These are phyloP conservation scores for Aphidius ervi DNA, from an alignment of 1,140 invertebrate genomes.

Conservation along the genomic window DNA sequence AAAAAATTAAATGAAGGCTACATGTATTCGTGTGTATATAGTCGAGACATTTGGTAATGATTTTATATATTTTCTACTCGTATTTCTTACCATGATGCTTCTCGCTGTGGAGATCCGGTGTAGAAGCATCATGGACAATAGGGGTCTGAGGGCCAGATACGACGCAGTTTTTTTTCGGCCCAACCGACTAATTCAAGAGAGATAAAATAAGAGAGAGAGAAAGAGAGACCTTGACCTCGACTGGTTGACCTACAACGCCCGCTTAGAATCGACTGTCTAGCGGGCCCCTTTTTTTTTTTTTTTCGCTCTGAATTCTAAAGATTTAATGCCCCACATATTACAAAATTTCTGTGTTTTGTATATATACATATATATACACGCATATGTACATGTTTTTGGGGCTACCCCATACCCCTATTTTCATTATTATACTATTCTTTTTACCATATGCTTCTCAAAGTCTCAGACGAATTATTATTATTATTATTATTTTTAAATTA, in stretches of 20 bases:
- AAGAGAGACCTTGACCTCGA: conserved; percentile 47
- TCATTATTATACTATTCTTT: background rate
- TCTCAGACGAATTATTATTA: background rate
- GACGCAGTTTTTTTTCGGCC: conserved; percentile 3
- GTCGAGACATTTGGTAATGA: too few relatives aligned
- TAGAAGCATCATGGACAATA: conserved; percentile 19
- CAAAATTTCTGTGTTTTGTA: background rate
- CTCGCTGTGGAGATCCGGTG: background rate
- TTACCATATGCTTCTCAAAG: conserved; percentile 12
- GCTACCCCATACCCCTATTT: conserved; percentile 1
- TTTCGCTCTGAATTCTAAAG: conserved; percentile 17
- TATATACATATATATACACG: background rate
- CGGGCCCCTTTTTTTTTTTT: conserved; percentile 12
- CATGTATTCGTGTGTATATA: too few relatives aligned
- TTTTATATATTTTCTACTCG: background rate
- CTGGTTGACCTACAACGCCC: conserved; percentile 45
- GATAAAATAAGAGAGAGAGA: conserved; percentile 2
- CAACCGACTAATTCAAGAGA: conserved; percentile 7
- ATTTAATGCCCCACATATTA: conserved; percentile 15
- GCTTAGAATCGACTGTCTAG: conserved; percentile 32
- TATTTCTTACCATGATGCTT: background rate
- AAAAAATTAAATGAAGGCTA: too few relatives aligned
- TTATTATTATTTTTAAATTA: too few relatives aligned
- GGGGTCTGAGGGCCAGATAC: conserved; percentile 11
- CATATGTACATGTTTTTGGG: too few relatives aligned